Evolutionary conservation across 2,888 invertebrate genomes (phyloP).

Genomic region (Salticus scenicus): DNA sequence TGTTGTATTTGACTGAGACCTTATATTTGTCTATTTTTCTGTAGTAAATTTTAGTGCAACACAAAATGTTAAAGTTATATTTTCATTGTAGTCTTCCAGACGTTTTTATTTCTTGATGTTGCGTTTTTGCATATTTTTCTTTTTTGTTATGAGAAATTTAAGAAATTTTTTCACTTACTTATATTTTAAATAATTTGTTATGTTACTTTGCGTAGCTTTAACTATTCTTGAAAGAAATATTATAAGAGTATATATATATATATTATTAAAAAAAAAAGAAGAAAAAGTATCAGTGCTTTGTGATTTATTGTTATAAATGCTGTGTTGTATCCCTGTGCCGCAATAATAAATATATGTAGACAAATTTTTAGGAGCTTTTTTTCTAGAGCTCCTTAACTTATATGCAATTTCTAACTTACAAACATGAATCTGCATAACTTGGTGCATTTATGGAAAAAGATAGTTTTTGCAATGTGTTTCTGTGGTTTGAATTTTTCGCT

Average conservation of each 20-base stretch:
- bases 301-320: slow-evolving; percentile 64
- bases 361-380: slow-evolving; percentile 56
- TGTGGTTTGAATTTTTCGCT: slow-evolving; percentile 30
- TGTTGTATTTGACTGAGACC: slow-evolving; percentile 40
- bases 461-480: slow-evolving; percentile 43
- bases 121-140: slow-evolving; percentile 55
- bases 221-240: slow-evolving; percentile 47
- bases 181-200: slow-evolving; percentile 62
- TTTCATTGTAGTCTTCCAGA: slow-evolving; percentile 70
- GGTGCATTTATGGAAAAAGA: slow-evolving; percentile 53
- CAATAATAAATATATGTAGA: slow-evolving; percentile 65
- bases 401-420: slow-evolving; percentile 64
- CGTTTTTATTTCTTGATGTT: slow-evolving; percentile 59
- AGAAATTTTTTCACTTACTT: slow-evolving; percentile 39
- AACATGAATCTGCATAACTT: slow-evolving; percentile 61
- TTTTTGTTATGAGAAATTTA: slow-evolving; percentile 52
- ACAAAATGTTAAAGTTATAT: slow-evolving; percentile 42
- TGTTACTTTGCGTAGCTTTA: slow-evolving; percentile 57
- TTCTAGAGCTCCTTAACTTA: slow-evolving; percentile 44
- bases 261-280: no score
- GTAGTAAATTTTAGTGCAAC: slow-evolving; percentile 57
- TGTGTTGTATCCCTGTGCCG: slow-evolving; percentile 64
- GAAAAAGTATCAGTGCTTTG: slow-evolving; percentile 49
- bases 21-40: slow-evolving; percentile 67
- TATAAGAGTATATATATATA: slow-evolving; percentile 35